Conservation (phyloP, 2,888 invertebrate genomes). For the Leptinotarsa tumamoca region DNA sequence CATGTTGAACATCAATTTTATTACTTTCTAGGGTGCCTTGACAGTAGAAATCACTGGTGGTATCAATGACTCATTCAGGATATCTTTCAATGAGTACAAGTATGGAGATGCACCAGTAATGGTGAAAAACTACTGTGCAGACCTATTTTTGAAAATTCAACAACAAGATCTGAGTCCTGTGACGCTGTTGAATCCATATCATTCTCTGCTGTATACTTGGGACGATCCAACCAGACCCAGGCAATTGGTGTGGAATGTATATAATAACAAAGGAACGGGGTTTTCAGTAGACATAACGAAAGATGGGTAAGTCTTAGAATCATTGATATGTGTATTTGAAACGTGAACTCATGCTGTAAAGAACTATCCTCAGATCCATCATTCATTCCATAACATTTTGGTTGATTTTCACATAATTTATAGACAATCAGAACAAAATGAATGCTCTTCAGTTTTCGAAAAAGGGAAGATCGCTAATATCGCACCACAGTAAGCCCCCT, state of each 20-base stretch:
- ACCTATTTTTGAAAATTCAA: conserved; percentile 83
- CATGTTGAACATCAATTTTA: neutral
- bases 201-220: conserved; percentile 86
- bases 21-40: conserved; percentile 73
- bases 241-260: conserved; percentile 83
- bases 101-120: conserved; percentile 85
- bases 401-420: too few species aligned
- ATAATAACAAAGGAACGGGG: conserved; percentile 81
- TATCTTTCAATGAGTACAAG: conserved; percentile 81
- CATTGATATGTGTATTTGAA: too few species aligned
- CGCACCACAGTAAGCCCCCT: too few species aligned
- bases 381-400: too few species aligned
- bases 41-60: conserved; percentile 81
- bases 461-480: too few species aligned
- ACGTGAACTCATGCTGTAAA: too few species aligned
- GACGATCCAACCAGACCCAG: conserved; percentile 83
- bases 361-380: too few species aligned
- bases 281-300: conserved; percentile 79
- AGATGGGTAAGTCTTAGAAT: conserved; percentile 69
- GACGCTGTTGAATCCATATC: conserved; percentile 80
- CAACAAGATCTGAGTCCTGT: conserved; percentile 75
- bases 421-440: too few species aligned
- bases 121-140: conserved; percentile 86
- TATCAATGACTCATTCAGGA: conserved; percentile 77
- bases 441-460: too few species aligned